phyloP scores from a whole-genome alignment of 2,888 invertebrate genomes.

The Eristalis intricaria region DNA sequence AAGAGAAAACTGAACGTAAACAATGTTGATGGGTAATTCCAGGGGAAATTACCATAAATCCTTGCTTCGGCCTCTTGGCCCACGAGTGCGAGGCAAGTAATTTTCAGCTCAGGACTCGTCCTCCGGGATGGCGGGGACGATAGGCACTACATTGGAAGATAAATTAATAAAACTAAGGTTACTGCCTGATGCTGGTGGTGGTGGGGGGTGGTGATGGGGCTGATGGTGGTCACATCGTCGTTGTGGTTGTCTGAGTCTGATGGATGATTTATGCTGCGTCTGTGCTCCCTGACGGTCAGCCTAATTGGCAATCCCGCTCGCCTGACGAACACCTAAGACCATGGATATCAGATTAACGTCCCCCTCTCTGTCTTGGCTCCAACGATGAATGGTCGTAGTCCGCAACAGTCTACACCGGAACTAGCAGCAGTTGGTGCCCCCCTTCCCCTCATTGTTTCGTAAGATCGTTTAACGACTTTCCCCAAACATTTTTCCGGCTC shows the following conservation, averaged over 20 bases:
- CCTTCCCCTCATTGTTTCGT: not conserved
- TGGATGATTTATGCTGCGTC: not conserved
- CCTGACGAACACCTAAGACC: not conserved
- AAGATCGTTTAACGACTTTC: not conserved
- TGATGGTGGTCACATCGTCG: not conserved
- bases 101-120: constrained; percentile 20
- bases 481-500: not conserved
- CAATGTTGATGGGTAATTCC: constrained; percentile 65
- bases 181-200: not conserved
- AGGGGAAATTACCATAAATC: constrained; percentile 65
- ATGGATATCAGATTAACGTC: not conserved
- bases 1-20: constrained; percentile 34
- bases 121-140: not conserved
- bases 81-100: constrained; percentile 13
- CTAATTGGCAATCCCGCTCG: not conserved
- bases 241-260: not conserved
- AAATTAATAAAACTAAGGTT: constrained; percentile 67
- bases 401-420: not conserved
- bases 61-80: constrained; percentile 26
- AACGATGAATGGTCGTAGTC: not conserved
- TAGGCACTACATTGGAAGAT: constrained; percentile 16
- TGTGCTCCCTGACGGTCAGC: not conserved
- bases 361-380: not conserved
- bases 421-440: constrained; percentile 1
- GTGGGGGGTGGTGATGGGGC: no score